phyloP scores from a whole-genome alignment of 2,888 invertebrate species.

The Heteropelma amictum region DNA sequence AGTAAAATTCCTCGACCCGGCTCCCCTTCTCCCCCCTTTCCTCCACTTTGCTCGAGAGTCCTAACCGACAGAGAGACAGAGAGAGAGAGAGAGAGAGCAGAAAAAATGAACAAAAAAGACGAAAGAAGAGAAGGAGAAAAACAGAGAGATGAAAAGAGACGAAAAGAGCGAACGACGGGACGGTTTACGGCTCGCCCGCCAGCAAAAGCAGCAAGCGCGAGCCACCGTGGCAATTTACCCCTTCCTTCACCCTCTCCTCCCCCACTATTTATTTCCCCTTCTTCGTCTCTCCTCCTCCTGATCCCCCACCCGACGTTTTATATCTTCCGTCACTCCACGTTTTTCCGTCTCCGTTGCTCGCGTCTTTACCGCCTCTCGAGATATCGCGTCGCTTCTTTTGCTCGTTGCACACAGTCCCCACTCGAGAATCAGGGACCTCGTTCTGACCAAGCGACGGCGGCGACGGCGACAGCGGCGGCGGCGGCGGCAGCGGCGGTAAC shows the following conservation, averaged over 20 bases:
- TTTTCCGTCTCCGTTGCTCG: not conserved
- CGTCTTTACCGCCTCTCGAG: slow-evolving; percentile 6
- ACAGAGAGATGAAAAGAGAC: slow-evolving; percentile 22
- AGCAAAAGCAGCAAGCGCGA: slow-evolving; percentile 59
- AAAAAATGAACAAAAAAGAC: slow-evolving; percentile 9
- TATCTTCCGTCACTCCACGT: slow-evolving; percentile 25
- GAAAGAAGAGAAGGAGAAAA: not conserved
- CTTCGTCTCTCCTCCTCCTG: not conserved
- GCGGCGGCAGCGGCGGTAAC: slow-evolving; percentile 1
- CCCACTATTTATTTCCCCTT: slow-evolving; percentile 30
- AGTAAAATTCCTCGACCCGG: slow-evolving; percentile 75
- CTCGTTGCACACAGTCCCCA: too few relatives aligned
- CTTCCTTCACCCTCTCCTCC: slow-evolving; percentile 60
- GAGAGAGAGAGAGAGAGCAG: slow-evolving; percentile 1
- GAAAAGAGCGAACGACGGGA: slow-evolving; percentile 35
- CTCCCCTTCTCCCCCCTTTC: not conserved
- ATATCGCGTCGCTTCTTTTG: too few relatives aligned
- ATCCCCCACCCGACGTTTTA: slow-evolving; percentile 12
- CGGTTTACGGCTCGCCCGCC: slow-evolving; percentile 72
- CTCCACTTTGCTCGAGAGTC: not conserved
- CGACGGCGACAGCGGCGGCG: too few relatives aligned
- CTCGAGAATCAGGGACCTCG: too few relatives aligned
- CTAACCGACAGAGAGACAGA: not conserved
- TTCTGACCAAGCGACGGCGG: too few relatives aligned
- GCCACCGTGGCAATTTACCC: slow-evolving; percentile 74